A percentile compares a stretch with the other conserved stretches of the same genome.
These are phyloP conservation scores for Pollimyrus isidori DNA, from an alignment of 2,113 vertebrate genomes.

Conservation along the genomic window DNA sequence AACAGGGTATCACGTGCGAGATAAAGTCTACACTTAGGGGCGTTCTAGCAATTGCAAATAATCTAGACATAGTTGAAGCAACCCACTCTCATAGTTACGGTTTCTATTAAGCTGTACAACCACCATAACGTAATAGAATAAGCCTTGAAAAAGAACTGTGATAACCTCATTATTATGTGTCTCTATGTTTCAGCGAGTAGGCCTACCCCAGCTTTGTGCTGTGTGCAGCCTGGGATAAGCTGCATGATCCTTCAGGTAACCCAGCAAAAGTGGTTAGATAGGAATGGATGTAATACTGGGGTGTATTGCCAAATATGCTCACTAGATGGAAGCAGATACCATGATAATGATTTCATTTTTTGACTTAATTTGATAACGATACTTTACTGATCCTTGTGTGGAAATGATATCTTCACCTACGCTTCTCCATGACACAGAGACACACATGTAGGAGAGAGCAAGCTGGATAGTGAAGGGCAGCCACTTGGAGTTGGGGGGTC, in stretches of 20 bases:
- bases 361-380: not conserved
- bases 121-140: not conserved
- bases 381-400: not conserved
- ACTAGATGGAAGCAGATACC: not conserved
- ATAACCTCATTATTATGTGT: not conserved
- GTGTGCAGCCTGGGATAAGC: not conserved
- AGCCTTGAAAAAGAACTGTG: not conserved
- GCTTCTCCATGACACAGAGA: not conserved
- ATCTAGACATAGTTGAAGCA: not conserved
- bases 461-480: not conserved
- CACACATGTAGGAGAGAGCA: not conserved
- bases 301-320: not conserved
- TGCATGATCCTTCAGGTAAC: not conserved
- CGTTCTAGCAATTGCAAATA: not conserved
- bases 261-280: not conserved
- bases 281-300: not conserved
- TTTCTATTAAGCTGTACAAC: not conserved
- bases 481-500: not conserved
- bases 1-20: not conserved
- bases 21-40: not conserved
- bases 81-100: not conserved
- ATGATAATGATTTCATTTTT: not conserved
- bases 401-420: not conserved
- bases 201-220: not conserved
- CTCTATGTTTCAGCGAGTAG: not conserved